A percentile compares a stretch with the other conserved stretches of the same genome.
Conservation (phyloP, 2,113 vertebrate genomes). For the Menidia beryllina region DNA sequence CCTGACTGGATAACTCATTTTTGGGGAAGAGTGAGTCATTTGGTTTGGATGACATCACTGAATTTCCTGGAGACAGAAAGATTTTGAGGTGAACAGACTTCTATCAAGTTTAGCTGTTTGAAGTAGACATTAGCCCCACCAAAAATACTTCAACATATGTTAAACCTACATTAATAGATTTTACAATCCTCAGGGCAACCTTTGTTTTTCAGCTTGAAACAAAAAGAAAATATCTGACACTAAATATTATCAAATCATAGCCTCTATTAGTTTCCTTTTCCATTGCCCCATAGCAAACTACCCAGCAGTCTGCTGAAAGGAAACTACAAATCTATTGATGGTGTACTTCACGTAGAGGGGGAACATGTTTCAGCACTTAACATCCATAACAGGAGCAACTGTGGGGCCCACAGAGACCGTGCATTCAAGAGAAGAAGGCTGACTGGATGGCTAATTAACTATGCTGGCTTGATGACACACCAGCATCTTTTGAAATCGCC, state of each 20-base stretch:
- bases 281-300: conserved; percentile 40
- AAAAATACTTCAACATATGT: too few species aligned
- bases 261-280: conserved; percentile 30
- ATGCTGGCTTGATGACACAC: conserved; percentile 70
- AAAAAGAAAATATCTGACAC: conserved; percentile 22
- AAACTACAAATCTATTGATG: conserved; percentile 53
- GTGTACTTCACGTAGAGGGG: conserved; percentile 51
- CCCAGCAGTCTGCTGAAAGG: conserved; percentile 22
- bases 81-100: conserved; percentile 43
- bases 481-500: conserved; percentile 76
- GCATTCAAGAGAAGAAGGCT: conserved; percentile 65
- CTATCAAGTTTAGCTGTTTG: conserved; percentile 49
- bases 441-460: conserved; percentile 71
- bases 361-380: conserved; percentile 81
- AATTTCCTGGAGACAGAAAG: conserved; percentile 46
- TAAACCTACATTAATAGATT: conserved; percentile 15
- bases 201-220: background rate
- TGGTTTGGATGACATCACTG: conserved; percentile 47
- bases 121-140: conserved; percentile 31
- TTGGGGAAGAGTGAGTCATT: conserved; percentile 45
- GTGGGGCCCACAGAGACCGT: conserved; percentile 71
- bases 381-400: conserved; percentile 72
- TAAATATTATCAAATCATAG: conserved; percentile 49
- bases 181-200: background rate
- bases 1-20: conserved; percentile 39